These are phyloP conservation scores for Diorhabda carinulata DNA, from an alignment of 1,140 invertebrate genomes.

Conservation along the genomic window DNA sequence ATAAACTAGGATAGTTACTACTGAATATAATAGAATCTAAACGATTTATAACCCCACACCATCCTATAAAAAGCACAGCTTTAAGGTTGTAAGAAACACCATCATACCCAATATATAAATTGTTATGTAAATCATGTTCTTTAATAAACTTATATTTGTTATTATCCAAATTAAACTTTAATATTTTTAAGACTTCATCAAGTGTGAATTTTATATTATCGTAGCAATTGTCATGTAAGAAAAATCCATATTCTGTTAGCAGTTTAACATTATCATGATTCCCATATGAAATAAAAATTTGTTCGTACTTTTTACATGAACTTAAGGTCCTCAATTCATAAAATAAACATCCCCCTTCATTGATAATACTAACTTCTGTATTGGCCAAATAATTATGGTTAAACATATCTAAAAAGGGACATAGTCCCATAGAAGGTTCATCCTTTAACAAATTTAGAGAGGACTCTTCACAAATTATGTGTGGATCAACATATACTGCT, in stretches of 20 bases:
- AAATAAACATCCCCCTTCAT: constrained; percentile 44
- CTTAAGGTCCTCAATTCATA: constrained; percentile 55
- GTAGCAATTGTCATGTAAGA: constrained; percentile 57
- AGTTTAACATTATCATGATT: constrained; percentile 64
- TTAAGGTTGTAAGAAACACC: constrained; percentile 50
- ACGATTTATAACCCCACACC: constrained; percentile 28
- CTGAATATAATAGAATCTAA: constrained; percentile 30
- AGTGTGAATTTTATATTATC: constrained; percentile 56
- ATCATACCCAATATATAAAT: constrained; percentile 45
- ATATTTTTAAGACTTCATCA: constrained; percentile 47
- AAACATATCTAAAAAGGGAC: constrained; percentile 74
- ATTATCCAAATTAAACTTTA: constrained; percentile 41
- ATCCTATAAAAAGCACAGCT: constrained; percentile 47
- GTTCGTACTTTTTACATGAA: constrained; percentile 52
- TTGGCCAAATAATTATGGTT: constrained; percentile 63
- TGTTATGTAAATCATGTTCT: constrained; percentile 49
- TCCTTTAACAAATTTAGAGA: constrained; percentile 43
- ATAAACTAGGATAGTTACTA: constrained; percentile 30
- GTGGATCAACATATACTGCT: constrained; percentile 56
- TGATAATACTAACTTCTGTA: constrained; percentile 51
- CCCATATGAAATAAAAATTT: constrained; percentile 77
- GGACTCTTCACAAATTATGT: constrained; percentile 31
- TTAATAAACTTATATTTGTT: constrained; percentile 52
- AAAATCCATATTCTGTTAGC: constrained; percentile 73
- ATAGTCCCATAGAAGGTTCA: constrained; percentile 62